Percentiles rank a stretch among this genome's conserved stretches.
phyloP scores from a whole-genome alignment of 1,140 invertebrate genomes.

The Eriocheir sinensis region DNA sequence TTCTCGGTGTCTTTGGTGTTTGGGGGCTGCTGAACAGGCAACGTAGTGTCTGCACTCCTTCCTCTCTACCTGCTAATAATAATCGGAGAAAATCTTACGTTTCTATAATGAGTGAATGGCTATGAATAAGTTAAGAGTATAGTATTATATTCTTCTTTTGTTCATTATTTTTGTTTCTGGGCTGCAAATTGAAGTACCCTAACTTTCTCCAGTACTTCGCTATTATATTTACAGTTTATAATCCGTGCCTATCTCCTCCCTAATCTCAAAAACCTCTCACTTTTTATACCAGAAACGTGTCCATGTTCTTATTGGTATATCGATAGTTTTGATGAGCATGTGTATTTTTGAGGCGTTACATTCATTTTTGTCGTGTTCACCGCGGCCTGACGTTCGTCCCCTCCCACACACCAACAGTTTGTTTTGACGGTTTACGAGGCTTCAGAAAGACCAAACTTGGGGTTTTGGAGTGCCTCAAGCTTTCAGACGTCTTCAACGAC shows the following conservation, averaged over 20 bases:
- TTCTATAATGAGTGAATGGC: not conserved
- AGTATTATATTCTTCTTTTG: not conserved
- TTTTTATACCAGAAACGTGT: not conserved
- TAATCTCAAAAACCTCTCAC: not conserved
- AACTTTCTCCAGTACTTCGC: not conserved
- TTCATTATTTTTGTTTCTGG: not conserved
- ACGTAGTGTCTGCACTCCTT: not conserved
- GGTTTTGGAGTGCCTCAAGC: too few relatives aligned
- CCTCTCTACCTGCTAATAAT: not conserved
- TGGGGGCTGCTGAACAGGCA: too few relatives aligned
- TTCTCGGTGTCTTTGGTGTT: too few relatives aligned
- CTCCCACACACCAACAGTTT: too few relatives aligned
- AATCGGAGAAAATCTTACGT: too few relatives aligned
- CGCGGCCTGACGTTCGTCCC: too few relatives aligned
- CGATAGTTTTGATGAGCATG: too few relatives aligned
- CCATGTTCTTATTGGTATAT: not conserved
- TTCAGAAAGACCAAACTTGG: too few relatives aligned
- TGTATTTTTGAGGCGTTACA: not conserved
- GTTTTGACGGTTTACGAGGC: too few relatives aligned
- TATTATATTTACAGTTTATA: not conserved
- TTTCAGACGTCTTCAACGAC: too few relatives aligned
- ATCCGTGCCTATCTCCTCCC: not conserved
- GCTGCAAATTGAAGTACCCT: not conserved
- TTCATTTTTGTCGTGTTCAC: too few relatives aligned
- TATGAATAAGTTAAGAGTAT: not conserved